Evolutionary conservation across 2,797 vertebrate genomes (phyloP).

Genomic region (Alfaro cultratus): DNA sequence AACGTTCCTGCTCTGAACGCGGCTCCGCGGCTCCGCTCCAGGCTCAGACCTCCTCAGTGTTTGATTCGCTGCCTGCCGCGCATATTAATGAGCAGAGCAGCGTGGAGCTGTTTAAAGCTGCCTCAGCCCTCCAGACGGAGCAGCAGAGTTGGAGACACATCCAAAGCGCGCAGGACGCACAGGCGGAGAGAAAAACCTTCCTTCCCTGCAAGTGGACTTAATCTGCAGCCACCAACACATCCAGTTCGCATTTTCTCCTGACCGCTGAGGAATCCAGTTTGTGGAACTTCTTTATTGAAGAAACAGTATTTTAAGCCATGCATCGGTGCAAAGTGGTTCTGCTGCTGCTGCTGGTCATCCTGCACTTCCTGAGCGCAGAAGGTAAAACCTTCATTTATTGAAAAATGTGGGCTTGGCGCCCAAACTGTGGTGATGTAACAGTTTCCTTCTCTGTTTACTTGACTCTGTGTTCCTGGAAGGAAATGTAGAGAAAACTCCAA

Average conservation of each 20-base stretch:
- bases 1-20: not conserved
- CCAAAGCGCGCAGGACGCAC: slow-evolving; percentile 54
- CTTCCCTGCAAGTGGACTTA: slow-evolving; percentile 42
- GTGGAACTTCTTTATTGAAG: slow-evolving; percentile 28
- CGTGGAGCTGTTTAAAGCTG: slow-evolving; percentile 86
- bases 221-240: slow-evolving; percentile 15
- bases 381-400: slow-evolving; percentile 76
- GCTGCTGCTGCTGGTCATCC: slow-evolving; percentile 87
- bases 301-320: slow-evolving; percentile 75
- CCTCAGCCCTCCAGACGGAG: slow-evolving; percentile 33
- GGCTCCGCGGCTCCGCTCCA: slow-evolving; percentile 16
- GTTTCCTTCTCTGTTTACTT: not conserved
- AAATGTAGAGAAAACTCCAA: not conserved
- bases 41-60: slow-evolving; percentile 67
- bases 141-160: slow-evolving; percentile 36
- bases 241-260: not conserved
- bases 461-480: not conserved
- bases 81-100: slow-evolving; percentile 94
- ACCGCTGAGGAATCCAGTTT: slow-evolving; percentile 27
- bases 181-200: slow-evolving; percentile 5
- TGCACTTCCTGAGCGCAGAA: slow-evolving; percentile 87
- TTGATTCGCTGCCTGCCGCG: slow-evolving; percentile 88
- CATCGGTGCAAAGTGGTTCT: slow-evolving; percentile 87
- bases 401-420: not conserved
- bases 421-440: slow-evolving; percentile 5